Evolutionary conservation across 2,888 invertebrate species (phyloP).

Genomic region (Eupithecia tripunctaria): DNA sequence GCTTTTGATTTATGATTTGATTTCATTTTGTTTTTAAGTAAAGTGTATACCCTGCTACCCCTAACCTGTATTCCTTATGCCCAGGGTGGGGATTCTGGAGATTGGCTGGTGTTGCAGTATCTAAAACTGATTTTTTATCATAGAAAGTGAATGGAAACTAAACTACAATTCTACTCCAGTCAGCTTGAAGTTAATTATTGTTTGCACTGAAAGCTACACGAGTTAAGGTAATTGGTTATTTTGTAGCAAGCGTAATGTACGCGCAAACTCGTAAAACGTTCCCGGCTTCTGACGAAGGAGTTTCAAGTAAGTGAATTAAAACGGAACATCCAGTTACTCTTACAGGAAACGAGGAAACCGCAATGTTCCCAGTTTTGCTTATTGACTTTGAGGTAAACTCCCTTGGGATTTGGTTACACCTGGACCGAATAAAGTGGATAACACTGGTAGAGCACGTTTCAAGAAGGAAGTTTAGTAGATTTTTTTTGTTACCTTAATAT

Average conservation of each 20-base stretch:
- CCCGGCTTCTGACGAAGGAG: conserved; percentile 43
- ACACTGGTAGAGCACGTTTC: neutral
- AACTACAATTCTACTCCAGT: neutral
- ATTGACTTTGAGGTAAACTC: conserved; percentile 13
- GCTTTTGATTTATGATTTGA: too few species aligned
- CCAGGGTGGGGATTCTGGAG: neutral
- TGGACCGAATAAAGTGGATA: neutral
- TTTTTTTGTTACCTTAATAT: too few species aligned
- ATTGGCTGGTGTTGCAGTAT: neutral
- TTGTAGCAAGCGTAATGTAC: conserved; percentile 53
- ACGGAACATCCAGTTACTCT: conserved; percentile 36
- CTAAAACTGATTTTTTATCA: neutral
- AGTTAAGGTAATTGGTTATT: conserved; percentile 55
- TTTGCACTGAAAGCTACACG: conserved; percentile 22
- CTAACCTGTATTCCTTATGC: neutral
- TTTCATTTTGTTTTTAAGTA: neutral
- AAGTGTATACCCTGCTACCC: neutral
- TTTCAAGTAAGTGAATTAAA: conserved; percentile 61
- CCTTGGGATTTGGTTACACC: conserved; percentile 6
- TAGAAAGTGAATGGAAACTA: neutral
- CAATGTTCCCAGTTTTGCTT: conserved; percentile 27
- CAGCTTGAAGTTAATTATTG: conserved; percentile 13
- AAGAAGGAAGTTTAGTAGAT: neutral
- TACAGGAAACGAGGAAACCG: conserved; percentile 22
- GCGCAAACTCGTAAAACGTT: conserved; percentile 56